Conservation (phyloP, 2,113 vertebrate genomes). For the Marmota flaviventris region DNA sequence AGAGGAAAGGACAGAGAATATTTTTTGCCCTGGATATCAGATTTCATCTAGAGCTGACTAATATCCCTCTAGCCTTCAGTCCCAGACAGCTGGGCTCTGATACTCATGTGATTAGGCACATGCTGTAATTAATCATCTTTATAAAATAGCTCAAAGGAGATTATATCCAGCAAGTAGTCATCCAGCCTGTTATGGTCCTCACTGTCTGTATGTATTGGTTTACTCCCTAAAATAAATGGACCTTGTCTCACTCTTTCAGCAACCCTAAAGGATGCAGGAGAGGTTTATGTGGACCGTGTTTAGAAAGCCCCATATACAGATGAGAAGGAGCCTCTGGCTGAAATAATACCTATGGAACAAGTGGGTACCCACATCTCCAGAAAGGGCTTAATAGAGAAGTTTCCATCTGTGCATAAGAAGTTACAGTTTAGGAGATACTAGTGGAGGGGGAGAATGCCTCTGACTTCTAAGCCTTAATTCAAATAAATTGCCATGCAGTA, state of each 20-base stretch:
- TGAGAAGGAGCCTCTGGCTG: background rate
- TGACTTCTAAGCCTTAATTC: constrained; percentile 30
- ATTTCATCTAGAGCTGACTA: constrained; percentile 51
- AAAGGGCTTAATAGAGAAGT: constrained; percentile 26
- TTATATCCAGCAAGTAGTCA: constrained; percentile 26
- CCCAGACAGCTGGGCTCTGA: constrained; percentile 67
- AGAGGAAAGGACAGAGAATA: background rate
- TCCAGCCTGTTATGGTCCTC: background rate
- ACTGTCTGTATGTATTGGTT: background rate
- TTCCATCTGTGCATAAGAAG: background rate
- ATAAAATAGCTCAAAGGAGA: constrained; percentile 68
- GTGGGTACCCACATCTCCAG: background rate
- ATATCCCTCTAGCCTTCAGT: constrained; percentile 50
- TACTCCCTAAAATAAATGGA: constrained; percentile 1
- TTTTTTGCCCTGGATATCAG: constrained; percentile 6
- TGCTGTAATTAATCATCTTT: constrained; percentile 75
- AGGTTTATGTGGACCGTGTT: background rate
- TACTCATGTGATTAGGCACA: constrained; percentile 53
- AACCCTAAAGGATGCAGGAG: background rate
- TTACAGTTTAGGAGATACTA: background rate
- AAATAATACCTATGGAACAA: constrained; percentile 7
- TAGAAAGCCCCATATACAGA: background rate
- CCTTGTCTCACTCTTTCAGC: background rate
- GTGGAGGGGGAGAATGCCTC: background rate
- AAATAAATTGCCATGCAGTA: constrained; percentile 3